A percentile compares a stretch with the other conserved stretches of the same genome.
Conservation (phyloP, 2,113 vertebrate genomes). For the Solea solea region DNA sequence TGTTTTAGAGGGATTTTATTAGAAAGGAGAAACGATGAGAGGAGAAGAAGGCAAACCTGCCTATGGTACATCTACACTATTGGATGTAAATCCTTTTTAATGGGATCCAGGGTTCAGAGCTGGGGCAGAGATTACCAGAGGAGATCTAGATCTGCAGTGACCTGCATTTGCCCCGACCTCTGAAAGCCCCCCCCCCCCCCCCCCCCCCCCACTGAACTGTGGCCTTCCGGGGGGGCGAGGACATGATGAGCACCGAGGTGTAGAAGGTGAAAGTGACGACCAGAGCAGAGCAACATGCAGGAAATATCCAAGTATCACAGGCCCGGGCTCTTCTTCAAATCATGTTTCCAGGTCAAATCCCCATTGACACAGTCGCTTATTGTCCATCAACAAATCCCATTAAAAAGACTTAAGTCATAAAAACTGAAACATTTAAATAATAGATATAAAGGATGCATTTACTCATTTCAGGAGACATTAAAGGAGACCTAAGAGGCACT, state of each 20-base stretch:
- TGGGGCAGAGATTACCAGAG: slow-evolving; percentile 78
- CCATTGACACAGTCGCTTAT: no score
- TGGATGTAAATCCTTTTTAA: slow-evolving; percentile 85
- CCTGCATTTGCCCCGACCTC: slow-evolving; percentile 73
- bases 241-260: background rate
- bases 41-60: slow-evolving; percentile 75
- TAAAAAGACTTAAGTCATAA: no score
- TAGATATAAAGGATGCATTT: no score
- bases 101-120: slow-evolving; percentile 83
- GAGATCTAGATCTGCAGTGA: slow-evolving; percentile 77
- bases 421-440: no score
- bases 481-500: no score
- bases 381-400: no score
- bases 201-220: slow-evolving; percentile 18
- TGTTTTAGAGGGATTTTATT: slow-evolving; percentile 60
- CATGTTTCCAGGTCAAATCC: no score
- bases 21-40: slow-evolving; percentile 59
- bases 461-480: no score
- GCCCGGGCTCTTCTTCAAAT: no score
- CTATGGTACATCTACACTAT: slow-evolving; percentile 80
- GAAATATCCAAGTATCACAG: background rate
- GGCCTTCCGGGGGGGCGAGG: background rate
- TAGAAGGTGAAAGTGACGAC: background rate
- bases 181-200: slow-evolving; percentile 29
- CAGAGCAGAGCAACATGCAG: background rate